Evolutionary conservation across 2,113 vertebrate genomes (phyloP).

Genomic region (Ictidomys tridecemlineatus): DNA sequence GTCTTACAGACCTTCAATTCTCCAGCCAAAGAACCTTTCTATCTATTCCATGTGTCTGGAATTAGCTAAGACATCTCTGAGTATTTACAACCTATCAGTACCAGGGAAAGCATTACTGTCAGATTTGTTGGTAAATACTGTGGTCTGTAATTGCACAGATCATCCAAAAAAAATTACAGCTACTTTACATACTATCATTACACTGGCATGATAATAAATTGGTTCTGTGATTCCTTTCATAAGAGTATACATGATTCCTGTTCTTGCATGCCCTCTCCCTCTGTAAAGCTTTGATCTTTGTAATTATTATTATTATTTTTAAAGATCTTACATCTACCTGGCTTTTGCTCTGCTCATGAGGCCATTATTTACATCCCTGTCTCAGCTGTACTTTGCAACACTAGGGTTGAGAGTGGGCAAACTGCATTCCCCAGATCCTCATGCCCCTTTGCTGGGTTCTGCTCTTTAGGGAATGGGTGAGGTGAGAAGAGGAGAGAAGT

Average conservation of each 20-base stretch:
- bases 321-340: not conserved
- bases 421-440: fast-evolving
- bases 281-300: not conserved
- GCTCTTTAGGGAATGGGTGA: not conserved
- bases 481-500: not conserved
- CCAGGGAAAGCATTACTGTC: not conserved
- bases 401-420: not conserved
- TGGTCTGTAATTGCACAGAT: constrained; percentile 4
- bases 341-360: not conserved
- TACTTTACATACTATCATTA: not conserved
- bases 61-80: not conserved
- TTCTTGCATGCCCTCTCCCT: not conserved
- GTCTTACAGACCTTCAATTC: not conserved
- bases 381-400: not conserved
- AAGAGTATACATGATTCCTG: not conserved
- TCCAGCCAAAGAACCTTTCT: not conserved
- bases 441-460: not conserved
- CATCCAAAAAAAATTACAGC: not conserved
- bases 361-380: not conserved
- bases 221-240: not conserved
- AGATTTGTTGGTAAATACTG: constrained; percentile 44
- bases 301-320: not conserved
- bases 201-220: not conserved
- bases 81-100: not conserved
- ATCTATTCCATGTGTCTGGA: not conserved